Evolutionary conservation across 2,888 invertebrate species (phyloP), one percentile per base, ranked within the genome.

Genomic region (Rugalucina vietnamica): DNA sequence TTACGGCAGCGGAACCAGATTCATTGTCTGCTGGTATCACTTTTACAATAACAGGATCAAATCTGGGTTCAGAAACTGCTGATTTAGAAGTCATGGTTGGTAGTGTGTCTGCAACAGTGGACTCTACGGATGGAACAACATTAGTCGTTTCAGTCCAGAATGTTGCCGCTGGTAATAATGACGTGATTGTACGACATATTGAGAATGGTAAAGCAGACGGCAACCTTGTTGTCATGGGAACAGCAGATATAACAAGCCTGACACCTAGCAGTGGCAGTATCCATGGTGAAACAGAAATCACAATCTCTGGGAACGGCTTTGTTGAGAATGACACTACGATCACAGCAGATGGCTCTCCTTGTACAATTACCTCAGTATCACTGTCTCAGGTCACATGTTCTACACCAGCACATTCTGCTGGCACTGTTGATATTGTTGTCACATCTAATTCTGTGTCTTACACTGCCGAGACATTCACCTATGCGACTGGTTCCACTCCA

Each of bases 291-390:
- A 86, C 86, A 24, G 29, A 27, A 14, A 50, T 88, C 24, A 81
- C 86, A 0, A 86, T 88, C 32, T 3, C 5, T 24, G 92, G 93
- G 4, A 89, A 85, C 54, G 93, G 93, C 1, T 93, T 93, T 76
- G 82, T 85, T 34, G 73, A 60, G 14, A 82, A 70, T 27, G 81
- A 88, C 50, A 87, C 91, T 8, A 36, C 60, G 18, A 91, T 93
- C 2, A 84, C 69, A 8, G 39, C 92, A 21, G 89, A 84, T 70
- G 88, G 86, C 3, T 79, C 76, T 50, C 12, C 60, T 0, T 93
- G 93, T 76, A 60, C 70, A 0, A 82, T 91, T 10, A 60, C 39
- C 14, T 71, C 86, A 14, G 80, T 84, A 1, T 81, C 77, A 2
- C 82, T 89, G 36, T 88, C 89, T 5, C 24, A 85, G 14, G 85